Percentiles rank a stretch among this genome's conserved stretches.
phyloP scores from a whole-genome alignment of 1,140 invertebrate genomes.

The Scylla paramamosain region DNA sequence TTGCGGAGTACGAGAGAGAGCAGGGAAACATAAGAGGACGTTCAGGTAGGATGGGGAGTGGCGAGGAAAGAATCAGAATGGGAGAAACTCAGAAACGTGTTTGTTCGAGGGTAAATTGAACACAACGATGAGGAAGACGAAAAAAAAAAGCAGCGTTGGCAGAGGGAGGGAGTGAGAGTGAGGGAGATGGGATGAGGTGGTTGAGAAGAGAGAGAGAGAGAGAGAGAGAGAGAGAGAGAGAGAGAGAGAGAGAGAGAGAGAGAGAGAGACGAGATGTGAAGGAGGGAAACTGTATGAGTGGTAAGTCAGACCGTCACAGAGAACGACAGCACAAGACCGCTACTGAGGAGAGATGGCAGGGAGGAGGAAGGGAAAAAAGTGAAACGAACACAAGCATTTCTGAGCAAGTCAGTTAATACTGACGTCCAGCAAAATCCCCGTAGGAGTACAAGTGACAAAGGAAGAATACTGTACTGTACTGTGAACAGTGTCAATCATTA shows the following conservation, averaged over 20 bases:
- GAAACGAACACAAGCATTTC: background rate
- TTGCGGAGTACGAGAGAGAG: background rate
- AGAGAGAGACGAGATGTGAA: background rate
- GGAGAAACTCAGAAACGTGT: conserved; percentile 42
- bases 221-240: conserved; percentile 5
- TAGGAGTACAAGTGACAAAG: background rate
- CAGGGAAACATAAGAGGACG: background rate
- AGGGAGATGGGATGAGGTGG: background rate
- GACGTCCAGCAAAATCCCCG: background rate
- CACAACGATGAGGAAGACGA: background rate
- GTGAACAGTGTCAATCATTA: background rate
- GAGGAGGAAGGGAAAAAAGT: background rate
- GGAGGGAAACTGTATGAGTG: background rate
- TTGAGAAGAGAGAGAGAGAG: background rate
- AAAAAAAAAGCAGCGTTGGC: conserved; percentile 9
- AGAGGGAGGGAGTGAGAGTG: background rate
- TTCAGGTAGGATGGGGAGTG: background rate
- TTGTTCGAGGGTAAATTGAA: conserved; percentile 49
- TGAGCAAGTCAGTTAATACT: background rate
- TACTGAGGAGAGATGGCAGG: background rate
- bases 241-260: background rate
- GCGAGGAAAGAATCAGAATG: background rate
- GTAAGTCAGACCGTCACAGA: background rate
- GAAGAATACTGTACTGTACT: background rate
- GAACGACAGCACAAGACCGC: background rate